Evolutionary conservation across 2,888 invertebrate species (phyloP), one percentile per base, ranked within the genome.

Genomic region (Cryptus viduatorius): DNA sequence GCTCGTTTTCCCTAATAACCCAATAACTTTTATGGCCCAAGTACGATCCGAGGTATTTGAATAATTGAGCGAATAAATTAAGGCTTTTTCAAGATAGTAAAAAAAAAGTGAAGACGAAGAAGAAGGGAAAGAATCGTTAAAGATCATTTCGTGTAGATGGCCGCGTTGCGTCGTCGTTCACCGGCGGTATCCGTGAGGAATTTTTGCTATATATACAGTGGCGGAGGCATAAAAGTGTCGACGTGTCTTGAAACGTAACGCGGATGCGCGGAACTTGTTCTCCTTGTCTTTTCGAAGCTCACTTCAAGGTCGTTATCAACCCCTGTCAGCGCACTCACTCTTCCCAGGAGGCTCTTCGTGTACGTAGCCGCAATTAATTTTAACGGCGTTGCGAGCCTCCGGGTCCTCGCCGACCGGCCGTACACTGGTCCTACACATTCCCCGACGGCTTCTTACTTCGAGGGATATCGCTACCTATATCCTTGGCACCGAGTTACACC

Each of bases 271-370:
- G 50, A 59, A 31, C 59, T 16, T 53, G 24, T 56, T 19, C 68
- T 67, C 67, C 56, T 31, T 64, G 19, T 59, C 72, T 68, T 71
- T 53, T 37, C 31, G 53, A 75, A 53, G 72, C 65, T 53, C 14
- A 75, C 75, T 82, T 87, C 87, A 87, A 87, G 87, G 87, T 87
- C 86, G 86, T 87, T 87, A 86, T 86, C 86, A 83, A 82, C 75
- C 67, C 48, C 80, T 64, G 76, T n/a, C 83, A 79, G 71, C 31
- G 67, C 44, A 4, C 59, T 53, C 64, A 56, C 37, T 67, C 72
- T 67, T 85, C 79, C 81, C 79, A 79, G 68, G 61, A 78, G 84
- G 73, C 78, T 82, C 46, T 79, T 84, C 79, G 50, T 75, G 80
- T 83, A 84, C 83, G 79, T 82, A 81, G 83, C 79, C 86, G 83